Conservation (phyloP, 1,140 invertebrate species). For the Lanistes nyassanus region DNA sequence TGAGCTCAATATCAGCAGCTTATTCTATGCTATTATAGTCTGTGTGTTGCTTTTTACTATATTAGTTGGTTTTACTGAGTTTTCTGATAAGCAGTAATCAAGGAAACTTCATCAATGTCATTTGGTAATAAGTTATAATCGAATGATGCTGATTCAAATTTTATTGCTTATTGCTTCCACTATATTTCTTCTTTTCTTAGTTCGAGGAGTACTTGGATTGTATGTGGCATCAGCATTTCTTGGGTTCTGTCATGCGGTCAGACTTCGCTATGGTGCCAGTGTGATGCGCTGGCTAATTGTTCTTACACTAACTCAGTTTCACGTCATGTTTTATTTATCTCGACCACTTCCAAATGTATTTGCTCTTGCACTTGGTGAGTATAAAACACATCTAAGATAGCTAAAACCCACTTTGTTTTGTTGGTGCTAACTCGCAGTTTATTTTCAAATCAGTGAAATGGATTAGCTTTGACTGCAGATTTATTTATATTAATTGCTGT, state of each 20-base stretch:
- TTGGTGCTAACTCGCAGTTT: too few species aligned
- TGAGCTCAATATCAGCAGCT: too few species aligned
- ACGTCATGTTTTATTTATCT: slow-evolving; percentile 97
- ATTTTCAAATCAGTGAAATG: background rate
- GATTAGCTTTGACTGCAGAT: background rate
- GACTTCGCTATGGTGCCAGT: slow-evolving; percentile 79
- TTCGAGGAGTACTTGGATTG: slow-evolving; percentile 81
- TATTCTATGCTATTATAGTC: too few species aligned
- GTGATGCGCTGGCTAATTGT: slow-evolving; percentile 85
- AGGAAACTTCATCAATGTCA: too few species aligned
- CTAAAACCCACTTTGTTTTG: background rate
- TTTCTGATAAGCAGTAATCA: too few species aligned
- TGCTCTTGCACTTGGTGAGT: slow-evolving; percentile 88
- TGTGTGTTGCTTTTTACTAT: too few species aligned
- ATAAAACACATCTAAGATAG: background rate
- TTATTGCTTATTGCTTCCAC: background rate
- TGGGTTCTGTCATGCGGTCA: slow-evolving; percentile 71
- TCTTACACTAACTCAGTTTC: slow-evolving; percentile 92
- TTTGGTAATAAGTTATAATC: too few species aligned
- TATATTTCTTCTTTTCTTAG: slow-evolving; percentile 72
- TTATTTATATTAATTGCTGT: background rate
- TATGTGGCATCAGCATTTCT: slow-evolving; percentile 81
- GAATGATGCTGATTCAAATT: background rate
- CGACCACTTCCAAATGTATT: slow-evolving; percentile 96
- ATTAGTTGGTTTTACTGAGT: too few species aligned